Evolutionary conservation across 2,797 vertebrate genomes (phyloP).

Genomic region (Adelosebastes latens): DNA sequence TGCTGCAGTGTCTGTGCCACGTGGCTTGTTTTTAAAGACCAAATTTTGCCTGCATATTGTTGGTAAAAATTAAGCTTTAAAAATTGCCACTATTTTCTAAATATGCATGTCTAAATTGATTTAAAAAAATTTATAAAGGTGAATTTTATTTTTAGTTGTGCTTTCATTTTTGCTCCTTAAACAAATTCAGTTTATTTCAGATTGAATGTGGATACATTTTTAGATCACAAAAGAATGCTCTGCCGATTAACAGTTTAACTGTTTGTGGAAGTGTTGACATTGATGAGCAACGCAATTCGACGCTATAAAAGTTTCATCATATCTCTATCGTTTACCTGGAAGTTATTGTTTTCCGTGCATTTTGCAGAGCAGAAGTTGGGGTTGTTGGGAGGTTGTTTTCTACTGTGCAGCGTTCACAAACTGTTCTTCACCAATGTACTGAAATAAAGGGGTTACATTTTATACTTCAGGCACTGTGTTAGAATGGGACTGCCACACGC

Average conservation of each 20-base stretch:
- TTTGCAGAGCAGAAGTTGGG: constrained; percentile 1
- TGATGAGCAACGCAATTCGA: neutral
- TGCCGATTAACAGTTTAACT: neutral
- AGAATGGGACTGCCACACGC: constrained; percentile 53
- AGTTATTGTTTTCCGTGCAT: neutral
- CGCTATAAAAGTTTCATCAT: neutral
- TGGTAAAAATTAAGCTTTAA: constrained; percentile 59
- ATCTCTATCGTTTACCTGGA: neutral
- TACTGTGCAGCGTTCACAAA: constrained; percentile 45
- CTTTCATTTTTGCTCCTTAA: neutral
- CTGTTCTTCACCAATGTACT: constrained; percentile 42
- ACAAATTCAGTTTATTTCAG: constrained; percentile 1
- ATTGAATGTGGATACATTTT: constrained; percentile 7
- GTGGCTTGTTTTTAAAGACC: constrained; percentile 55
- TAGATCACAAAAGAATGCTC: constrained; percentile 12
- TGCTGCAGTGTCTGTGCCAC: constrained; percentile 34
- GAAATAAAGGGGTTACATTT: constrained; percentile 58
- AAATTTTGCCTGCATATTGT: constrained; percentile 58
- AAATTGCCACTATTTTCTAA: constrained; percentile 20
- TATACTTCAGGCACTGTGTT: constrained; percentile 62
- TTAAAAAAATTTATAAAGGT: neutral
- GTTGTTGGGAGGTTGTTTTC: constrained; percentile 38
- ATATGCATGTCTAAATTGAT: constrained; percentile 30
- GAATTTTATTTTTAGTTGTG: constrained; percentile 2
- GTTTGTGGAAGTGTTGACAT: neutral